phyloP scores from a whole-genome alignment of 2,888 invertebrate species.

The Amblyteles armatorius region DNA sequence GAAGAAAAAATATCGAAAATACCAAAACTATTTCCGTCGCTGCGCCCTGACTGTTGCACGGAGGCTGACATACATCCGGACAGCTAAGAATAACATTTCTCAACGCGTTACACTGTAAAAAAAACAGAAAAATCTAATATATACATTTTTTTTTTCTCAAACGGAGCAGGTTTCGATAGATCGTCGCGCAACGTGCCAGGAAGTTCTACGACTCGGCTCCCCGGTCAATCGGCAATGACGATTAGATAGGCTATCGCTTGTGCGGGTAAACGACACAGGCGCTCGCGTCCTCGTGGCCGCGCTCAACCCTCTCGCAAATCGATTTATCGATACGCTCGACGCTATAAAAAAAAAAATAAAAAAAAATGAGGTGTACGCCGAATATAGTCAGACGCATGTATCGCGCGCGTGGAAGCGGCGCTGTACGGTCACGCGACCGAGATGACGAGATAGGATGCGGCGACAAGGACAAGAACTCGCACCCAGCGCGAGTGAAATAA shows the following conservation, averaged over 20 bases:
- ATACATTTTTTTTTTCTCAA: no score
- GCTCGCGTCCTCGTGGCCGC: neutral
- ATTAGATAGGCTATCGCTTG: slow-evolving; percentile 14
- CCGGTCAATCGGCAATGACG: neutral
- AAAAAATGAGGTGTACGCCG: neutral
- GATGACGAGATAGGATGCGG: neutral
- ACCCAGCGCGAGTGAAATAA: neutral
- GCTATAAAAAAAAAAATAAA: neutral
- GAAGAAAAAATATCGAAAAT: no score
- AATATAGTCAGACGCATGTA: slow-evolving; percentile 2
- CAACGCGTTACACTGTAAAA: no score
- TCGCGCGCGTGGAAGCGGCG: neutral
- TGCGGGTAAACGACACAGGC: slow-evolving; percentile 1
- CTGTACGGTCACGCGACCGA: slow-evolving; percentile 4
- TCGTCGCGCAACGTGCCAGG: neutral
- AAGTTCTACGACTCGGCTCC: neutral
- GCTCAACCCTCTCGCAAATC: neutral
- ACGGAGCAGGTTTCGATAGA: neutral
- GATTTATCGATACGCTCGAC: slow-evolving; percentile 12
- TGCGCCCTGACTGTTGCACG: no score
- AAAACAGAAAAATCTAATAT: no score
- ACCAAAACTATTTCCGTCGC: no score
- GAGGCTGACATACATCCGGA: no score
- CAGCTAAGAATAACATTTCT: no score
- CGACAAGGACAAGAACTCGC: neutral